Percentiles rank a stretch among this genome's conserved stretches.
These are phyloP conservation scores for Aurelia aurita complex sp. Pacific DNA, from an alignment of 30 jellyfish, hydroid and myxozoan species.

Conservation along the genomic window DNA sequence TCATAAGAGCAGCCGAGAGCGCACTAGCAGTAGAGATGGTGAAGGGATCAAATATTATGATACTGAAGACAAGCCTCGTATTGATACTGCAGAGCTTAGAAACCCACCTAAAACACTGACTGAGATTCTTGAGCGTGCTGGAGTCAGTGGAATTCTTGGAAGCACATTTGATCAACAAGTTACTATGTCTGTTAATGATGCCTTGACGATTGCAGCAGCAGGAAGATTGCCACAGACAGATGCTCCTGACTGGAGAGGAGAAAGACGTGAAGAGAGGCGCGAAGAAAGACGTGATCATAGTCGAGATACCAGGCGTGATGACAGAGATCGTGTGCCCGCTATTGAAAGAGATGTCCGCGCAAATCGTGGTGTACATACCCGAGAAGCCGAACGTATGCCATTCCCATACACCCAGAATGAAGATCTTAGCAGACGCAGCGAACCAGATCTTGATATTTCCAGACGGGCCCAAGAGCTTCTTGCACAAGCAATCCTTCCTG, in stretches of 20 bases:
- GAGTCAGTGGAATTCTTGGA: slow-evolving; percentile 96
- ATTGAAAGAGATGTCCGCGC: slow-evolving; percentile 41
- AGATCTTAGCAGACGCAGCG: slow-evolving; percentile 33
- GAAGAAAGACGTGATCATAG: slow-evolving; percentile 20
- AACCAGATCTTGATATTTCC: slow-evolving; percentile 41
- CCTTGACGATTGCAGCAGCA: slow-evolving; percentile 43
- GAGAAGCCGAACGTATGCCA: slow-evolving; percentile 22
- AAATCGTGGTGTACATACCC: slow-evolving; percentile 14
- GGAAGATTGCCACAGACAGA: slow-evolving; percentile 41
- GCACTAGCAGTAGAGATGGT: slow-evolving; percentile 75
- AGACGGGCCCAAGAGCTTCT: slow-evolving; percentile 70
- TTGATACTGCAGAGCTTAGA: slow-evolving; percentile 47
- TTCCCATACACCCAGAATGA: slow-evolving; percentile 12
- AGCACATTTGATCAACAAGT: slow-evolving; percentile 60
- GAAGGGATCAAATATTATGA: slow-evolving; percentile 57
- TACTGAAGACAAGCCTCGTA: slow-evolving; percentile 61
- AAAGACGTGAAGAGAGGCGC: slow-evolving; percentile 41
- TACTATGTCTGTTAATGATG: slow-evolving; percentile 48
- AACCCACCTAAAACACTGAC: slow-evolving; percentile 92
- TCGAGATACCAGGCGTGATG: slow-evolving; percentile 33
- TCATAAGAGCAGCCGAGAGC: slow-evolving; percentile 42
- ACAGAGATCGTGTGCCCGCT: slow-evolving; percentile 28
- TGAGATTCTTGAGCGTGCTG: slow-evolving; percentile 96
- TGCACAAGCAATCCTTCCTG: slow-evolving; percentile 51
- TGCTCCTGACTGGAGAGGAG: slow-evolving; percentile 63